Percentiles rank a stretch among this genome's conserved stretches.
Evolutionary conservation across 2,113 vertebrate species (phyloP).

Genomic region (Lontra canadensis): DNA sequence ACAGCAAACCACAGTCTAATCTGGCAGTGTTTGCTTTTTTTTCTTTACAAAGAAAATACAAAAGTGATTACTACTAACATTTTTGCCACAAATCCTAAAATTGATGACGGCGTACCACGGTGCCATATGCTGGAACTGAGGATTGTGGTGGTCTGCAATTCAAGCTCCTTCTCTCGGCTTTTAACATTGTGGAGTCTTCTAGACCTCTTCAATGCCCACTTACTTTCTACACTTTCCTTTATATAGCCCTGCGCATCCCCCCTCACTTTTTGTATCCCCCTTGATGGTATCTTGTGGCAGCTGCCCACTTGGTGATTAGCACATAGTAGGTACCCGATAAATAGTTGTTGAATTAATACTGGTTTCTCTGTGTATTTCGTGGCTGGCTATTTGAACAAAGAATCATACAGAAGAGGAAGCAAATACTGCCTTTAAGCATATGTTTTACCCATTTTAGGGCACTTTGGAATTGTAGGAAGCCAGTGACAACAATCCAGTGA

Average conservation of each 20-base stretch:
- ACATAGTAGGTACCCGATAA: neutral
- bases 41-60: conserved; percentile 9
- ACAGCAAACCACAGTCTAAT: neutral
- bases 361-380: neutral
- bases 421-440: neutral
- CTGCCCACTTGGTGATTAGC: neutral
- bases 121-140: neutral
- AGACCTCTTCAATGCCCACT: neutral
- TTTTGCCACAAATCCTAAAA: neutral
- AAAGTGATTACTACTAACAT: neutral
- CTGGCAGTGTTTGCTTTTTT: neutral
- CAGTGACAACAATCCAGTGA: neutral
- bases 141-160: neutral
- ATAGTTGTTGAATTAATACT: neutral
- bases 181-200: neutral
- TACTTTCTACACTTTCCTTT: neutral
- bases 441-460: neutral
- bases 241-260: neutral
- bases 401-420: neutral
- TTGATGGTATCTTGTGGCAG: neutral
- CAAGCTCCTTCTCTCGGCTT: neutral
- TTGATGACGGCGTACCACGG: neutral
- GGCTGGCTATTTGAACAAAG: neutral
- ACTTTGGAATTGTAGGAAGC: neutral
- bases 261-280: neutral